Conservation (phyloP, 1,140 invertebrate species). For the Dufourea novaeangliae region DNA sequence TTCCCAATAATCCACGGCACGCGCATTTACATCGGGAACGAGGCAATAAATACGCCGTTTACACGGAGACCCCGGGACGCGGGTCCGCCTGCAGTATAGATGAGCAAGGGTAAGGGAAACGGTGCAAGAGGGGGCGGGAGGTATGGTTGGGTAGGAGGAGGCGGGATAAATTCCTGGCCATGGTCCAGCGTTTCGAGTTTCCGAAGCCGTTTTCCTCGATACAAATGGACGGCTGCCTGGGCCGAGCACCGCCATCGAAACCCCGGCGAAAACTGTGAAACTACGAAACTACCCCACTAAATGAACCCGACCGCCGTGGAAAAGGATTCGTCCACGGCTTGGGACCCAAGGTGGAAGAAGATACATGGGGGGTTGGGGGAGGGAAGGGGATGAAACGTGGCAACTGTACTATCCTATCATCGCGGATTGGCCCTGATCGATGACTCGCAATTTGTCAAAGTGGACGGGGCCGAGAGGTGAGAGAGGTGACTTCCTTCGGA, state of each 20-base stretch:
- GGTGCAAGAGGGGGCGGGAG: background rate
- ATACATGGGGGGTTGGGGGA: no score
- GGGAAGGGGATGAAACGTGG: background rate
- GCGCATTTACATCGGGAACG: constrained; percentile 72
- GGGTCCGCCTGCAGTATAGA: constrained; percentile 65
- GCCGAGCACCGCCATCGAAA: constrained; percentile 39
- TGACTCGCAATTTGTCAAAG: constrained; percentile 1
- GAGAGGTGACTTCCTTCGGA: background rate
- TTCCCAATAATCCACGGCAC: constrained; percentile 73
- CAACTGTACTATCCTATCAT: background rate
- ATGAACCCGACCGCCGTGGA: constrained; percentile 43
- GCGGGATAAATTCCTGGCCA: constrained; percentile 73
- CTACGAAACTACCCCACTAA: constrained; percentile 67
- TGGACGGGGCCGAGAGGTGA: background rate
- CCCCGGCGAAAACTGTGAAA: constrained; percentile 67
- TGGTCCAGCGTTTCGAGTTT: constrained; percentile 69
- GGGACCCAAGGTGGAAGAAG: background rate
- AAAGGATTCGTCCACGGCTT: background rate
- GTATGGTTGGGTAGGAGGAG: background rate
- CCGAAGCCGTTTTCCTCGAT: constrained; percentile 67
- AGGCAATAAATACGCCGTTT: constrained; percentile 72
- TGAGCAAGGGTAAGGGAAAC: background rate
- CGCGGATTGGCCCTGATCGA: constrained; percentile 10
- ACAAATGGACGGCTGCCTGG: constrained; percentile 70
- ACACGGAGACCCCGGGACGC: constrained; percentile 50